These are phyloP conservation scores for Tuta absoluta DNA, from an alignment of 2,888 invertebrate genomes.

Conservation along the genomic window DNA sequence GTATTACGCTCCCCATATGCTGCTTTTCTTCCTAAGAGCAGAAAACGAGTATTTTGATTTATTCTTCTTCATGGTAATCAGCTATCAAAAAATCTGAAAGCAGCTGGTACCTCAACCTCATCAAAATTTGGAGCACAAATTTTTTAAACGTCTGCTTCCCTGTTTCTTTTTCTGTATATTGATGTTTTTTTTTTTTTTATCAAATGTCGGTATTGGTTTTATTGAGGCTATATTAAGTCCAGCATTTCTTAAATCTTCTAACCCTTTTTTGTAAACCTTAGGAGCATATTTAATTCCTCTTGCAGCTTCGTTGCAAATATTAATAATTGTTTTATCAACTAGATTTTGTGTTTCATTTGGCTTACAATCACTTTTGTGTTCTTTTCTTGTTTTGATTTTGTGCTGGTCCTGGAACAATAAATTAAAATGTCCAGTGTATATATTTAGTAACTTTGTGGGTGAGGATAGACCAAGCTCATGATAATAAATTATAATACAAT, in stretches of 20 bases:
- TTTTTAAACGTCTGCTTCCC: conserved; percentile 17
- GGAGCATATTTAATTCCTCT: too few relatives aligned
- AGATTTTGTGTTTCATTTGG: conserved; percentile 3
- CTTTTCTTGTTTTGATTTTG: background rate
- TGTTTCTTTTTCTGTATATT: too few relatives aligned
- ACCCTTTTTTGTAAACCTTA: too few relatives aligned
- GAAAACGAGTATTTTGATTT: conserved; percentile 19
- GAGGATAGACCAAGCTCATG: too few relatives aligned
- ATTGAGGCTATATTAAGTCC: too few relatives aligned
- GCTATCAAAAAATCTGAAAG: conserved; percentile 20
- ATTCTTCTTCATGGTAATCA: conserved; percentile 9
- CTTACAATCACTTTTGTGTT: background rate
- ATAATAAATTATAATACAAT: too few relatives aligned
- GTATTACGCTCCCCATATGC: conserved; percentile 10
- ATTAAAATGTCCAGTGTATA: too few relatives aligned
- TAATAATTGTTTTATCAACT: background rate
- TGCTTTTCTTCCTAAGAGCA: background rate
- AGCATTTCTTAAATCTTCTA: too few relatives aligned
- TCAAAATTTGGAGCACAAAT: background rate
- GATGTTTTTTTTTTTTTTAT: too few relatives aligned
- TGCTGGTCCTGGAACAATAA: background rate
- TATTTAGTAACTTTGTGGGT: too few relatives aligned
- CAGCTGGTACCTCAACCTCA: conserved; percentile 12
- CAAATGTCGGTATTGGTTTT: too few relatives aligned
- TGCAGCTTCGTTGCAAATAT: background rate